Evolutionary conservation across 1,140 invertebrate species (phyloP), one percentile per base, ranked within the genome.

Genomic region (Leucophenga varia): DNA sequence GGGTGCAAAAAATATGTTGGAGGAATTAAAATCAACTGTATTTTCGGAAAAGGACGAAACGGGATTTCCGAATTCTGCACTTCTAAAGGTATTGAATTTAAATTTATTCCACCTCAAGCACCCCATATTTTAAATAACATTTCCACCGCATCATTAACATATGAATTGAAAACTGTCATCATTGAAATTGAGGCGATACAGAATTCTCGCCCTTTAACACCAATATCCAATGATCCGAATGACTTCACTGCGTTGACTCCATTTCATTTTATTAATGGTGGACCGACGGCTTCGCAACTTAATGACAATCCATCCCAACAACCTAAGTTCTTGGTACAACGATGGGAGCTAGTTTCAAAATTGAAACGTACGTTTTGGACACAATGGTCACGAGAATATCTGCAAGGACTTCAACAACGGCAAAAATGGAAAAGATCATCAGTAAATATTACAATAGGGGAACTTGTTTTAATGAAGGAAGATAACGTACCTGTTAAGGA

Each of bases 401-500:
- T 71, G 9, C 36, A 49, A 0, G 35, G 56, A 10, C 43, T 70
- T 1, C 74, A 74, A 41, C 43, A 55, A 12, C 43, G 71, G n/a
- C 34, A 19, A 0, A 77, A 76, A 44, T 76, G 74, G 74, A 41
- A 37, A 5, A 35, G 10, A 10, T 10, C 40, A 4, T 13, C 50
- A 1, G 7, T 18, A 2, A 46, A 54, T 16, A 36, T 76, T 2
- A 36, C 57, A 39, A 10, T 43, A 13, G 72, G 64, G 16, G 49
- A 51, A 12, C 16, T 78, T 7, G 76, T 78, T 1, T 7, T 77
- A 1, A 22, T 77, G 0, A 69, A 73, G 36, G 64, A 75, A 36
- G 59, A 72, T 8, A 69, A 72, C 36, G 2, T 49, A n/a, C 64
- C 67, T 6, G 64, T 71, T 3, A 39, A 71, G 10, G 49, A 59